A percentile compares a stretch with the other conserved stretches of the same genome.
These are phyloP conservation scores for Allophyes oxyacanthae DNA, from an alignment of 2,888 invertebrate species.

Conservation along the genomic window DNA sequence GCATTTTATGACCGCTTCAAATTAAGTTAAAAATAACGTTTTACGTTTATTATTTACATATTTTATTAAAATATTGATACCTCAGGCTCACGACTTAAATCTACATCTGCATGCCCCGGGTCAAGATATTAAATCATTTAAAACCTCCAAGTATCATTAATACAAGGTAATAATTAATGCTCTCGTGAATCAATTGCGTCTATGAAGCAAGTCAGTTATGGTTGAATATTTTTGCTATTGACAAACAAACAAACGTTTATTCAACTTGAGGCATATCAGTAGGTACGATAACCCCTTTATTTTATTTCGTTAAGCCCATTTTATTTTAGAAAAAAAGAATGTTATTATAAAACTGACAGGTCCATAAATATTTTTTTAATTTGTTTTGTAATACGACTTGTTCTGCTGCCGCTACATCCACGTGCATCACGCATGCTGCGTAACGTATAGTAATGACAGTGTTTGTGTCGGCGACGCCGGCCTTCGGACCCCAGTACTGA, in stretches of 20 bases:
- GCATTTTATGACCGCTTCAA: conserved; percentile 27
- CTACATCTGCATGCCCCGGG: conserved; percentile 3
- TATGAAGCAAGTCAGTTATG: no score
- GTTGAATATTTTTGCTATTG: no score
- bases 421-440: conserved; percentile 80
- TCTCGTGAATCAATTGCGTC: no score
- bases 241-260: no score
- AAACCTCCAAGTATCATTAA: background rate
- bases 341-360: no score
- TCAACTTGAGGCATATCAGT: no score
- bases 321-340: no score
- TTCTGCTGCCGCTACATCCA: conserved; percentile 70
- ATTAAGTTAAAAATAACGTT: conserved; percentile 33
- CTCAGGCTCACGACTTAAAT: conserved; percentile 4
- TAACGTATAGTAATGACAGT: conserved; percentile 71
- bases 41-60: conserved; percentile 32
- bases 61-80: conserved; percentile 18
- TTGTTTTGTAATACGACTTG: conserved; percentile 11
- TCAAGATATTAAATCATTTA: background rate
- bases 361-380: no score
- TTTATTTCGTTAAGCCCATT: no score
- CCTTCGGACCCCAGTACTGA: conserved; percentile 65
- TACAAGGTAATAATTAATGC: background rate
- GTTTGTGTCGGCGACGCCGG: conserved; percentile 65
- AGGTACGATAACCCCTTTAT: no score